Conservation (phyloP, 2,113 vertebrate species). For the Mirounga angustirostris region DNA sequence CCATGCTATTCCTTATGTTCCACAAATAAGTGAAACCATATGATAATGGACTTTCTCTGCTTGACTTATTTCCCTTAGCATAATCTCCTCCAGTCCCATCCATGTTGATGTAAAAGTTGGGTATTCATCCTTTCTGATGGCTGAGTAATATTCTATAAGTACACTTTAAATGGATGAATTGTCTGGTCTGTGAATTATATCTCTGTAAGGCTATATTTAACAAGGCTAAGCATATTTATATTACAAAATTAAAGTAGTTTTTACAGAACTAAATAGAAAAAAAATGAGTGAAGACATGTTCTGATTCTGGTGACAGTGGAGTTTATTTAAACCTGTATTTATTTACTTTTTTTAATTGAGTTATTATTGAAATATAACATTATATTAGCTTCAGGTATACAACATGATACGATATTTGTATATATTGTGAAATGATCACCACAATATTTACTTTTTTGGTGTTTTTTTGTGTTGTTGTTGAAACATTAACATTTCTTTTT, state of each 20-base stretch:
- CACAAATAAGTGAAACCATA: too few relatives aligned
- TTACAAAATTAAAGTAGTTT: constrained; percentile 27
- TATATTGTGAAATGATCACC: neutral
- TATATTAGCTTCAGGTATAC: neutral
- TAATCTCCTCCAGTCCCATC: too few relatives aligned
- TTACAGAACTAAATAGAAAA: constrained; percentile 34
- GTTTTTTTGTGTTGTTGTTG: neutral
- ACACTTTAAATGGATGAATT: neutral
- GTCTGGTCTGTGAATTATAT: neutral
- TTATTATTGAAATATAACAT: neutral
- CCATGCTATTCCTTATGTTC: too few relatives aligned
- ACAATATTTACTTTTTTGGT: constrained; percentile 19
- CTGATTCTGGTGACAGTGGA: neutral
- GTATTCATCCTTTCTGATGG: too few relatives aligned
- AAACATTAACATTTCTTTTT: constrained; percentile 80
- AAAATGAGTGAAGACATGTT: neutral
- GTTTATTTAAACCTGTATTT: constrained; percentile 54
- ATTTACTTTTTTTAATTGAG: neutral
- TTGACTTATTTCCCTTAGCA: too few relatives aligned
- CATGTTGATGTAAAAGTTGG: too few relatives aligned
- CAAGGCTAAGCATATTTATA: constrained; percentile 18
- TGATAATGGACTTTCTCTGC: too few relatives aligned
- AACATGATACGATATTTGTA: neutral
- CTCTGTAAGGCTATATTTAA: neutral
- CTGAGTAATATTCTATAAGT: neutral